Evolutionary conservation across 2,113 vertebrate species (phyloP).

Genomic region (Lepus timidus): DNA sequence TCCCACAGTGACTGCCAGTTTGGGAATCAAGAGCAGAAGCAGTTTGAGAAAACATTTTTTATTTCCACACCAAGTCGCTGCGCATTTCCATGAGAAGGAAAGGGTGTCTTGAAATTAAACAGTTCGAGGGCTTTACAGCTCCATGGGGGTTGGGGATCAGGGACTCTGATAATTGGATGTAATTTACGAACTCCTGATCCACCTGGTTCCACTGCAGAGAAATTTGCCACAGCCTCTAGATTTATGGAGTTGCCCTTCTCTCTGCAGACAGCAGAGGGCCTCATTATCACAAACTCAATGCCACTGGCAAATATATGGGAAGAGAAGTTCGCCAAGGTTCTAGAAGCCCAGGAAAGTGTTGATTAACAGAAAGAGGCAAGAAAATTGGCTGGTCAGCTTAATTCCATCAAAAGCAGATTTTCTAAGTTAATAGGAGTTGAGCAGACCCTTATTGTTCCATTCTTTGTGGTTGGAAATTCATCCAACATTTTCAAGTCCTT

Average conservation of each 20-base stretch:
- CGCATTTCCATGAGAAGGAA: slow-evolving; percentile 18
- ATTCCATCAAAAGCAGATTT: slow-evolving; percentile 24
- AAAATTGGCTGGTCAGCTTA: slow-evolving; percentile 57
- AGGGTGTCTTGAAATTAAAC: not conserved
- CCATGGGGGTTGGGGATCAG: not conserved
- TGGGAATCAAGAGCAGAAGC: not conserved
- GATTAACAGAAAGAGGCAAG: slow-evolving; percentile 64
- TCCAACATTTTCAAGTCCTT: slow-evolving; percentile 20
- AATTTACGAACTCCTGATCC: slow-evolving; percentile 42
- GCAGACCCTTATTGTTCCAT: not conserved
- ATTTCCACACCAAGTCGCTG: slow-evolving; percentile 26
- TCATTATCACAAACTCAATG: slow-evolving; percentile 72
- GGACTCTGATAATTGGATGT: slow-evolving; percentile 29
- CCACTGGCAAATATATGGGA: slow-evolving; percentile 49
- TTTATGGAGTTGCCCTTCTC: slow-evolving; percentile 69
- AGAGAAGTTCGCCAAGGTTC: slow-evolving; percentile 68
- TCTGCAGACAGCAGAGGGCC: slow-evolving; percentile 80
- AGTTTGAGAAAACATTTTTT: slow-evolving; percentile 10
- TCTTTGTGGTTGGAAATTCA: slow-evolving; percentile 44
- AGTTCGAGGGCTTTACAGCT: not conserved
- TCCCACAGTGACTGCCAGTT: not conserved
- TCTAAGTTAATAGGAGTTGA: slow-evolving; percentile 45
- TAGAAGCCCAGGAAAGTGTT: slow-evolving; percentile 67
- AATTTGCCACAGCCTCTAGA: slow-evolving; percentile 34
- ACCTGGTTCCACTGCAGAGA: slow-evolving; percentile 26